Evolutionary conservation across 2,888 invertebrate genomes (phyloP).

Genomic region (Heliconius aoede): DNA sequence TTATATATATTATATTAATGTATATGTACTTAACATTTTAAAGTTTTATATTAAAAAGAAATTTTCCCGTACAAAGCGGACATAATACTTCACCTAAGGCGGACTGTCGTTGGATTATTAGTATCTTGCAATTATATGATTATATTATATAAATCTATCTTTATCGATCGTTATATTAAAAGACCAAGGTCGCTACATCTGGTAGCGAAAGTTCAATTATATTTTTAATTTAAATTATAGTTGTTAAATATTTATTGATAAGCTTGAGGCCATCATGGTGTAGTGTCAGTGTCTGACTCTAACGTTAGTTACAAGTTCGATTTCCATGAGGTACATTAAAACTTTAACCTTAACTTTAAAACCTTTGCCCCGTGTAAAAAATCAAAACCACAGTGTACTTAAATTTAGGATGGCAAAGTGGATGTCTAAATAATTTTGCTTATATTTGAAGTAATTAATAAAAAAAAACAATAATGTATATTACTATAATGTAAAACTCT

Average conservation of each 20-base stretch:
- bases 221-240: constrained; percentile 11
- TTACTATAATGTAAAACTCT: too few relatives aligned
- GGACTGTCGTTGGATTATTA: constrained; percentile 38
- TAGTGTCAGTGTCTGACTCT: not conserved
- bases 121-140: constrained; percentile 33
- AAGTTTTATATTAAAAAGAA: not conserved
- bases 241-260: constrained; percentile 12
- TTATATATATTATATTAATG: too few relatives aligned
- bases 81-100: constrained; percentile 29
- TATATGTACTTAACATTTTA: not conserved
- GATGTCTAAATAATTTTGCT: not conserved
- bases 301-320: not conserved
- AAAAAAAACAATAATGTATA: not conserved
- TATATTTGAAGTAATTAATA: not conserved
- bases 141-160: constrained; percentile 26
- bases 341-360: too few relatives aligned
- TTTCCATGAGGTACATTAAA: not conserved
- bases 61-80: not conserved
- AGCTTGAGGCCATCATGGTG: not conserved
- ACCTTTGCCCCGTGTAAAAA: not conserved
- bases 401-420: too few relatives aligned
- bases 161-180: constrained; percentile 2
- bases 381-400: not conserved
- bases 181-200: constrained; percentile 30
- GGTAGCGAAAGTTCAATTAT: constrained; percentile 41